Conservation (phyloP, 2,113 vertebrate genomes). For the Trogon melanurus region DNA sequence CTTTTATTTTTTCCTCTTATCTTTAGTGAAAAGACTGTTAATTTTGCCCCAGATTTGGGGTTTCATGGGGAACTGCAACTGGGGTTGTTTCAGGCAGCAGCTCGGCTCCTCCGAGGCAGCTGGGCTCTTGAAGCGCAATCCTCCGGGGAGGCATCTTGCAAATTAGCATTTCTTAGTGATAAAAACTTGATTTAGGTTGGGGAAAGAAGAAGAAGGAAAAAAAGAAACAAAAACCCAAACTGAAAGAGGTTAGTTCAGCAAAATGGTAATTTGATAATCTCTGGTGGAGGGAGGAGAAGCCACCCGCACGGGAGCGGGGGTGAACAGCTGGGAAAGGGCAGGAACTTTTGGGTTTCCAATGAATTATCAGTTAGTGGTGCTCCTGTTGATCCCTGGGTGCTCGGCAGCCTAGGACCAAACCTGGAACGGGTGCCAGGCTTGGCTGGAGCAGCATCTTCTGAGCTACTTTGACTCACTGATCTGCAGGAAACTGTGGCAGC, state of each 20-base stretch:
- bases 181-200: neutral
- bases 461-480: neutral
- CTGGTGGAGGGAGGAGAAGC: neutral
- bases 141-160: neutral
- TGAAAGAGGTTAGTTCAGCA: neutral
- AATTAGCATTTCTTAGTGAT: conserved; percentile 26
- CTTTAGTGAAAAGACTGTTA: neutral
- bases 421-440: neutral
- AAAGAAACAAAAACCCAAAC: neutral
- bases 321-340: neutral
- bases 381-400: neutral
- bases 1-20: neutral
- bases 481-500: neutral
- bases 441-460: neutral
- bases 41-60: neutral
- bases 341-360: neutral
- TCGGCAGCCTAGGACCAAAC: neutral
- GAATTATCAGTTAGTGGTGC: neutral
- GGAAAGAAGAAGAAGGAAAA: neutral
- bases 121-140: neutral
- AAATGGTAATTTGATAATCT: neutral
- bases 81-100: neutral
- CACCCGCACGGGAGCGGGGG: neutral
- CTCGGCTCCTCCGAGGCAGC: neutral
- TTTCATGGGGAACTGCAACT: neutral